Percentiles rank a stretch among this genome's conserved stretches.
phyloP scores from a whole-genome alignment of 2,113 vertebrate species.

The Silurus meridionalis region DNA sequence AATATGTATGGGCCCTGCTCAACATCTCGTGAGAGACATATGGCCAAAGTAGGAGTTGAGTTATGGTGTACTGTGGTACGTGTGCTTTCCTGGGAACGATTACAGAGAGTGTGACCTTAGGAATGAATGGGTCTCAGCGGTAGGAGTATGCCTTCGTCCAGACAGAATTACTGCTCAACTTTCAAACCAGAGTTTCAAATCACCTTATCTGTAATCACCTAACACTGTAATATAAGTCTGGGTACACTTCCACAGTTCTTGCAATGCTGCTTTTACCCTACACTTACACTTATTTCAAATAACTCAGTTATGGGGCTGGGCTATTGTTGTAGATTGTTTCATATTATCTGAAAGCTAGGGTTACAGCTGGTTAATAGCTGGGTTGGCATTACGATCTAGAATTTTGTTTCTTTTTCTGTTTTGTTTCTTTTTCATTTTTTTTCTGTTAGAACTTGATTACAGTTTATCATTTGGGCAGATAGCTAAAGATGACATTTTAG shows the following conservation, averaged over 20 bases:
- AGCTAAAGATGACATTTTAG: not conserved
- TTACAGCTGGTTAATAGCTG: not conserved
- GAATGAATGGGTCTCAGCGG: constrained; percentile 39
- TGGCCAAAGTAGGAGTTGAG: constrained; percentile 29
- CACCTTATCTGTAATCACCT: not conserved
- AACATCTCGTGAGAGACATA: constrained; percentile 21
- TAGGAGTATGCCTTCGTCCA: constrained; percentile 26
- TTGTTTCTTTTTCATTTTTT: not conserved
- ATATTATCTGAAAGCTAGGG: not conserved
- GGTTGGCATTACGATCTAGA: not conserved
- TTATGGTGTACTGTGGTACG: constrained; percentile 36
- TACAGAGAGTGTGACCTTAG: constrained; percentile 26
- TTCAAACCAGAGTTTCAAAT: constrained; percentile 34
- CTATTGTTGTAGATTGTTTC: not conserved
- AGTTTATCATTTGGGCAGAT: not conserved
- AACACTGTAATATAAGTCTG: constrained; percentile 14
- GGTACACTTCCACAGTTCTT: constrained; percentile 5
- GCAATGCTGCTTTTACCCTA: constrained; percentile 1
- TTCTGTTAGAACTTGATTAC: not conserved
- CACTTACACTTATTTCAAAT: not conserved
- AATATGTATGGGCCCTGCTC: constrained; percentile 3
- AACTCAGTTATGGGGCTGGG: not conserved
- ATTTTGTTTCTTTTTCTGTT: not conserved
- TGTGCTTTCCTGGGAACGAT: constrained; percentile 24
- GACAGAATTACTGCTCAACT: constrained; percentile 28